Percentiles rank a stretch among this genome's conserved stretches.
These are phyloP conservation scores for Cabera pusaria DNA, from an alignment of 2,888 invertebrate species.

Conservation along the genomic window DNA sequence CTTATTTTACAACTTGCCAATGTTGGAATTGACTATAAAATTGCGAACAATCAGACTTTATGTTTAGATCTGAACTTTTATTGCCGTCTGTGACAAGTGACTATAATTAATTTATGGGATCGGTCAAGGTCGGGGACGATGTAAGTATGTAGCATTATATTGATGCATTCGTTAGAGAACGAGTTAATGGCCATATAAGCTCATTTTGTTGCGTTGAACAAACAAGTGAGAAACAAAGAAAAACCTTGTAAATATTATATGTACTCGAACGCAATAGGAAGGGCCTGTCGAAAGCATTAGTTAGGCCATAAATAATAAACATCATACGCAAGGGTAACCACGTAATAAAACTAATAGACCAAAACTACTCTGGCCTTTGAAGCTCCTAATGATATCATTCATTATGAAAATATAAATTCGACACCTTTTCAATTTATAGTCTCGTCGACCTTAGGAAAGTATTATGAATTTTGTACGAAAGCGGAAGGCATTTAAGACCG, in stretches of 20 bases:
- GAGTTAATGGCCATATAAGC: conserved; percentile 26
- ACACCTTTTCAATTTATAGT: conserved; percentile 72
- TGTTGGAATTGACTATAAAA: conserved; percentile 71
- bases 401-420: conserved; percentile 64
- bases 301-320: conserved; percentile 52
- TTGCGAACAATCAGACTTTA: conserved; percentile 67
- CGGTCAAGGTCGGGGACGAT: conserved; percentile 57
- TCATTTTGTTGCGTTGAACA: conserved; percentile 22
- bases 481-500: conserved; percentile 65
- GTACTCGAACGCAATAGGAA: conserved; percentile 43
- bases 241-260: conserved; percentile 39
- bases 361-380: conserved; percentile 66
- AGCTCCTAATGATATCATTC: conserved; percentile 57
- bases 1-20: conserved; percentile 68
- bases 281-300: conserved; percentile 56
- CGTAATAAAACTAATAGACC: conserved; percentile 73
- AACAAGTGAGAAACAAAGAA: conserved; percentile 32
- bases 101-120: conserved; percentile 62
- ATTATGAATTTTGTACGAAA: conserved; percentile 58
- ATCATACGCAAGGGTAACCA: conserved; percentile 71
- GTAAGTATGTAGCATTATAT: conserved; percentile 14
- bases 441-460: conserved; percentile 73
- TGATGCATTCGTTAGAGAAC: conserved; percentile 21
- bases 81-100: conserved; percentile 49
- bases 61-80: conserved; percentile 60